Evolutionary conservation across 2,888 invertebrate species (phyloP), one percentile per base, ranked within the genome.

Genomic region (Artemia sinica): DNA sequence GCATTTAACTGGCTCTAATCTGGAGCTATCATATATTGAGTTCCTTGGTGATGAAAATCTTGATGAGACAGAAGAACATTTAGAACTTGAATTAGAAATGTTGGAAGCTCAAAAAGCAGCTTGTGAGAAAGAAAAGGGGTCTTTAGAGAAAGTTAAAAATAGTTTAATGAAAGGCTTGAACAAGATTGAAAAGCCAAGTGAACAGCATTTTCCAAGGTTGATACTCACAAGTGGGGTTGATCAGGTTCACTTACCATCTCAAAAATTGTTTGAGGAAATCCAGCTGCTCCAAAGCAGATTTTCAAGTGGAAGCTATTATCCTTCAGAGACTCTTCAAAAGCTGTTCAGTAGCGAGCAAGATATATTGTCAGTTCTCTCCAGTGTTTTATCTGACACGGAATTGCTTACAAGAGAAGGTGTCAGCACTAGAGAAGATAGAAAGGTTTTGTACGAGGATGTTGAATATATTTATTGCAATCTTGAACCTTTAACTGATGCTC

Each of bases 21-120:
- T 58, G 28, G 63, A 58, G 63, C n/a, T 58, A 28, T n/a, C 63
- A 58, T 58, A 58, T 58, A 18, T 28, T 8, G 63, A 58, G n/a
- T 58, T 58, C 28, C 28, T 58, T n/a, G 63, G 28, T 9, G 28
- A 58, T 18, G 14, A 58, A 1, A 28, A 28, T 28, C 28, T 58
- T 58, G 63, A 58, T 10, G 63, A 58, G 28, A 58, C 63, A 10
- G 63, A 58, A 58, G 63, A 58, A 28, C 8, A 58, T 9, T 18
- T 58, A 28, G 14, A 58, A 28, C 63, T 58, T 8, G 63, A 58
- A 28, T 9, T 58, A 18, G 9, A n/a, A 18, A 18, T 58, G n/a
- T 28, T 58, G 14, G 11, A 58, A 58, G 1, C 63, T 28, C 63
- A 58, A 9, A 58, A 58, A 28, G 28, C 8, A 58, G n/a, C 63